Base-by-base conservation (phyloP, 2,888 invertebrate genomes). In the Epinotia demarniana region DNA sequence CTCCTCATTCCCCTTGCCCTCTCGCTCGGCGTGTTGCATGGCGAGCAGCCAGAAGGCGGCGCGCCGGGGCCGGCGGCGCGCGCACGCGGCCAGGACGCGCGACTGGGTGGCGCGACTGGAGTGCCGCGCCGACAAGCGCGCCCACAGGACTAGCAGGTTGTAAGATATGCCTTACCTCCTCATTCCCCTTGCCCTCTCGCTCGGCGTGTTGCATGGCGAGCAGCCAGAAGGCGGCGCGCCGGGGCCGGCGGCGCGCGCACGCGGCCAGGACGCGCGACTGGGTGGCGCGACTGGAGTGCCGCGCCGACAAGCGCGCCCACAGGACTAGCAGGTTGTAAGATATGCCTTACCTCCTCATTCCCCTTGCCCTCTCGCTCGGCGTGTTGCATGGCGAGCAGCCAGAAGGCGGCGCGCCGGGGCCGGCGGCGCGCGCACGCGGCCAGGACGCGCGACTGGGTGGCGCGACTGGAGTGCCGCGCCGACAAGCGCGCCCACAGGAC, bases 11-110 rank as follows among this genome's bases (percentile, higher is more conserved):
- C n/a, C 81, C 80, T 89, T 89, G n/a, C 91, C 90, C 78, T 95
- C 92, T 64, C 93, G 89, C 87, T 98, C 98, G 9, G 96, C 88
- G 49, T 96, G 95, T 80, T 95, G 94, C 84, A 97, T 90, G 82
- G 96, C 95, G 76, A 95, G 93, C 74, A 95, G 92, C 97, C 98
- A 98, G 78, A 98, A 93, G 16, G 95, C 94, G 60, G 95, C 95
- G 71, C 94, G 95, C 95, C 97, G 96, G 0, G 98, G 96, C 82
- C 97, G 96, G 86, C 99, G 97, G 58, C 98, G 95, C 3, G 96
- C 89, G 53, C 97, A 96, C 80, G 97, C 92, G 79, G 95, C 94
- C 82, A 96, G 96, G 12, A 96, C 95, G 77, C 95, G 94, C 71
- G 82, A 80, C 77, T 85, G 81, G 9, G 90, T 82, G 60, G 82